phyloP scores from a whole-genome alignment of 1,140 invertebrate genomes.

The Ceratosolen solmsi region DNA sequence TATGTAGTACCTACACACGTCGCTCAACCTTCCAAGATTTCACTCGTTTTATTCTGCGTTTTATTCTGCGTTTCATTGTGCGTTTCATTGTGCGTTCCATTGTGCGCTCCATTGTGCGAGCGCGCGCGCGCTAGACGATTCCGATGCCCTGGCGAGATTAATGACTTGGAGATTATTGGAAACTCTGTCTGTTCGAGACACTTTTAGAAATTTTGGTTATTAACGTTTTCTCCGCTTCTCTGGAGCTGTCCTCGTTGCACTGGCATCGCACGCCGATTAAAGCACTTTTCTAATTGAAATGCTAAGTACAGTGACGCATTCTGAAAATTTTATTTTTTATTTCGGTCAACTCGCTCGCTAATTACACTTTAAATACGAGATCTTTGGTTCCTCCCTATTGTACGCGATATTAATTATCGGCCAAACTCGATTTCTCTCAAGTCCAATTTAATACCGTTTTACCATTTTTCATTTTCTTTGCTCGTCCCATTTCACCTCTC shows the following conservation, averaged over 20 bases:
- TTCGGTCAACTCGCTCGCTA: neutral
- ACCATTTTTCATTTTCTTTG: too few relatives aligned
- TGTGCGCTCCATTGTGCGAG: too few relatives aligned
- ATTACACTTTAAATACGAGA: neutral
- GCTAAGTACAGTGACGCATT: neutral
- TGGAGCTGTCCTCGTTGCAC: too few relatives aligned
- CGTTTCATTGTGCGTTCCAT: too few relatives aligned
- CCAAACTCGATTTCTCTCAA: too few relatives aligned
- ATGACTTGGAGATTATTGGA: neutral
- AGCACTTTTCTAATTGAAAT: neutral
- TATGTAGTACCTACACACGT: neutral
- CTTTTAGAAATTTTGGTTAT: neutral
- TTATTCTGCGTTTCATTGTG: too few relatives aligned
- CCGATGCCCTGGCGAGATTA: neutral
- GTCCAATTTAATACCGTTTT: too few relatives aligned
- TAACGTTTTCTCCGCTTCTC: too few relatives aligned
- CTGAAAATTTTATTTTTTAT: neutral
- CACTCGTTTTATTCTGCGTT: constrained; percentile 8
- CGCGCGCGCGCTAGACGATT: neutral
- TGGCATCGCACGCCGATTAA: neutral
- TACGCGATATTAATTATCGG: too few relatives aligned
- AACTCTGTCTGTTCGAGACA: neutral
- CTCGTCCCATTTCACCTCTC: too few relatives aligned
- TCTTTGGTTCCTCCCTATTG: too few relatives aligned
- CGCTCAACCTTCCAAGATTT: neutral